Conservation (phyloP, 1,140 invertebrate species). For the Oryzaephilus surinamensis region DNA sequence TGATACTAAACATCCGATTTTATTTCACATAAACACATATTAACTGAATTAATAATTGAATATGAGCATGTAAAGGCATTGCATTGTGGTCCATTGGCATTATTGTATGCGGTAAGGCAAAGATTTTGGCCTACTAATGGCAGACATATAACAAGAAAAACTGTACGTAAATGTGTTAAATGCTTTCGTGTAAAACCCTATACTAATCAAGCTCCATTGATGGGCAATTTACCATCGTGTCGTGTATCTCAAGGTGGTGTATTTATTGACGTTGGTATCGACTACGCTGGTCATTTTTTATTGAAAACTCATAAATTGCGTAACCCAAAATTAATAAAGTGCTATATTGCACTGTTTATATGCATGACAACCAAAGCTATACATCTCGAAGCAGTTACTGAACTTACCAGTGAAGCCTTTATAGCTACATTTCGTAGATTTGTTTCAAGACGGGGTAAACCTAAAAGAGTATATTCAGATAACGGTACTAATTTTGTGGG, state of each 20-base stretch:
- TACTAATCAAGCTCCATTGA: neutral
- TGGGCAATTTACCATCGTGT: slow-evolving; percentile 12
- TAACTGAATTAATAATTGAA: neutral
- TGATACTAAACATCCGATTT: slow-evolving; percentile 1
- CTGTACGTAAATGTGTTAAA: slow-evolving; percentile 24
- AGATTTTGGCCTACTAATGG: slow-evolving; percentile 21
- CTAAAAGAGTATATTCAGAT: slow-evolving; percentile 19
- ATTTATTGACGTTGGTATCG: slow-evolving; percentile 20
- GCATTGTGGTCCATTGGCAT: slow-evolving; percentile 8
- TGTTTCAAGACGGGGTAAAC: slow-evolving; percentile 20
- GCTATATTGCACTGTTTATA: slow-evolving; percentile 28
- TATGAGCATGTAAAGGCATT: slow-evolving; percentile 4
- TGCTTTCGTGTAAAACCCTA: slow-evolving; percentile 18
- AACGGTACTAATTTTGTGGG: slow-evolving; percentile 25
- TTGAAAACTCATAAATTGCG: slow-evolving; percentile 6
- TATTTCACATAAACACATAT: neutral
- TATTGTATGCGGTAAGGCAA: neutral
- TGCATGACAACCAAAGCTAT: slow-evolving; percentile 28
- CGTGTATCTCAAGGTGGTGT: slow-evolving; percentile 11
- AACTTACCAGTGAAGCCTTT: slow-evolving; percentile 27
- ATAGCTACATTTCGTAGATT: slow-evolving; percentile 29
- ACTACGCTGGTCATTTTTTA: slow-evolving; percentile 24
- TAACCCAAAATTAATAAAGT: slow-evolving; percentile 16
- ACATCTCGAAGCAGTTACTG: slow-evolving; percentile 30
- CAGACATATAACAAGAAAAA: slow-evolving; percentile 8